These are phyloP conservation scores for Eretmochelys imbricata DNA, from an alignment of 2,113 vertebrate genomes.

Conservation along the genomic window DNA sequence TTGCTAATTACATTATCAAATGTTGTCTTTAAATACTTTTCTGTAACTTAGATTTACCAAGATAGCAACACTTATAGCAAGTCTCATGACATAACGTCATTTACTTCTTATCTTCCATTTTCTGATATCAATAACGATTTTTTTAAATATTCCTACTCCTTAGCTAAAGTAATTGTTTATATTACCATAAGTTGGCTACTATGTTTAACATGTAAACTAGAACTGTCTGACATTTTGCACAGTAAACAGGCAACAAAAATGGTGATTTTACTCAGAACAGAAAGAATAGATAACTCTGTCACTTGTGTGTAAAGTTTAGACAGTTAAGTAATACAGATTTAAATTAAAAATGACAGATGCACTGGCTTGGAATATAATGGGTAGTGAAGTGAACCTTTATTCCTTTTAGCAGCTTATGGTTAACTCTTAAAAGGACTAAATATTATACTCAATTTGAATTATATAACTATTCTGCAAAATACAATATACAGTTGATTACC, in stretches of 20 bases:
- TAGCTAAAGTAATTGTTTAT: slow-evolving; percentile 40
- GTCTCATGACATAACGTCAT: neutral
- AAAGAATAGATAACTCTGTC: slow-evolving; percentile 76
- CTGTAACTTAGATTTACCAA: slow-evolving; percentile 16
- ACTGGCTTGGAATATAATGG: slow-evolving; percentile 77
- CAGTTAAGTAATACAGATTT: slow-evolving; percentile 81
- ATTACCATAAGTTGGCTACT: slow-evolving; percentile 18
- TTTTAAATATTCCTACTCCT: neutral
- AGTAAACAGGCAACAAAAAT: slow-evolving; percentile 67
- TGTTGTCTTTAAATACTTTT: slow-evolving; percentile 24
- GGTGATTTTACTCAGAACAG: slow-evolving; percentile 67
- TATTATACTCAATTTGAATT: slow-evolving; percentile 47
- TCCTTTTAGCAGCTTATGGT: slow-evolving; percentile 71
- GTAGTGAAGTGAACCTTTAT: slow-evolving; percentile 80
- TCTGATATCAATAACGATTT: slow-evolving; percentile 23
- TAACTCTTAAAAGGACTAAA: slow-evolving; percentile 69
- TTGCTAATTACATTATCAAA: slow-evolving; percentile 36
- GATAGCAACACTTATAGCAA: slow-evolving; percentile 18
- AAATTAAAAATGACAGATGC: slow-evolving; percentile 82
- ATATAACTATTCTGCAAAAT: slow-evolving; percentile 24
- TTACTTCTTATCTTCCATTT: neutral
- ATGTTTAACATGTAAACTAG: neutral
- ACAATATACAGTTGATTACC: neutral
- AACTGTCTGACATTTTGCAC: slow-evolving; percentile 52
- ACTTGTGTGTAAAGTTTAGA: slow-evolving; percentile 80